Evolutionary conservation across 2,888 invertebrate species (phyloP).

Genomic region (Microplitis deprimator): DNA sequence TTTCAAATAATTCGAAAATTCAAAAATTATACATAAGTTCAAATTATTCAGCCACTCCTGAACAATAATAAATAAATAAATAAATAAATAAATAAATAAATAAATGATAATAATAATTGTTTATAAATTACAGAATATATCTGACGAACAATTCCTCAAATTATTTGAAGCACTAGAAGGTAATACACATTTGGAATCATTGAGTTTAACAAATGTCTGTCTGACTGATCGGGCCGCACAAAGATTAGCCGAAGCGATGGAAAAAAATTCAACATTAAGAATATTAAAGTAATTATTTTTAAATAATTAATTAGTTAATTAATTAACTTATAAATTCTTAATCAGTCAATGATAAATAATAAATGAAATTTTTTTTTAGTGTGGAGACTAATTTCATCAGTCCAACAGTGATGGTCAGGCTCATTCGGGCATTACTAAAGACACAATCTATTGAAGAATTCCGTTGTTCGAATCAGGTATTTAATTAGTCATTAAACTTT

Average conservation of each 20-base stretch:
- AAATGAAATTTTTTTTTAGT: constrained; percentile 66
- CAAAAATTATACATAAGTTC: too few relatives aligned
- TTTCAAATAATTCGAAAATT: too few relatives aligned
- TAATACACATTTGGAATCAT: constrained; percentile 92
- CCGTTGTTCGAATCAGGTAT: constrained; percentile 96
- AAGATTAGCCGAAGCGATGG: constrained; percentile 86
- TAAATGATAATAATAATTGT: neutral
- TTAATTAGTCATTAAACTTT: neutral
- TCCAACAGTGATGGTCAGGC: constrained; percentile 87
- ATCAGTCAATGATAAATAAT: constrained; percentile 18
- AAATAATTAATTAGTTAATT: constrained; percentile 18
- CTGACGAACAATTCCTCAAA: constrained; percentile 93
- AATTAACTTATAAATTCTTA: neutral
- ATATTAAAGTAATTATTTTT: constrained; percentile 79
- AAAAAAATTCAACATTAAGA: constrained; percentile 83
- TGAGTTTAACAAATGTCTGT: constrained; percentile 94
- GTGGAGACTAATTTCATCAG: constrained; percentile 98
- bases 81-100: too few relatives aligned
- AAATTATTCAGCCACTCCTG: too few relatives aligned
- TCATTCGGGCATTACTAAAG: constrained; percentile 88
- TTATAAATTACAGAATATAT: constrained; percentile 84
- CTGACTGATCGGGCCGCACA: constrained; percentile 90
- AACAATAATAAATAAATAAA: too few relatives aligned
- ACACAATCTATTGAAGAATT: constrained; percentile 94
- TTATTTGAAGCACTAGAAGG: constrained; percentile 89